Evolutionary conservation across 1,140 invertebrate genomes (phyloP), one percentile per base, ranked within the genome.

Genomic region (Eupristina koningsbergeri): DNA sequence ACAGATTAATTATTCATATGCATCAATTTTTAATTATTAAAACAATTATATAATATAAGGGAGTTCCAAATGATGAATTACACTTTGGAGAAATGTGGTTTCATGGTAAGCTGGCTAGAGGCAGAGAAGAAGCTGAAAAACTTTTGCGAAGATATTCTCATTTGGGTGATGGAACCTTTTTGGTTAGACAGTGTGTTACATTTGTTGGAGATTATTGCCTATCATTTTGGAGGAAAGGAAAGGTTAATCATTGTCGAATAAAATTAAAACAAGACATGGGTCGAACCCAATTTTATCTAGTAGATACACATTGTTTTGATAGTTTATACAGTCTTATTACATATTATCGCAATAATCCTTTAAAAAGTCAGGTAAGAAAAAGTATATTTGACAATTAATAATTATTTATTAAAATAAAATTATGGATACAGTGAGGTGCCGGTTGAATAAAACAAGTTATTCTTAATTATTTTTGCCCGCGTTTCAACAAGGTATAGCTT

Each of bases 11-110:
- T 45, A 45, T 45, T 45, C 41, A 45, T 45, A 45, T 45, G 11
- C 5, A 11, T 45, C 6, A 45, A 45, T 45, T 11, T 45, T 15
- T 50, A 58, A 58, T 26, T 50, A 50, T 75, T 75, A 50, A 45
- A 73, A 45, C 3, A 45, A 73, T 73, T 45, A 17, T 41, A 9
- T 83, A 61, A 74, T 86, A 78, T 47, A 84, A 93, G 92, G 92
- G 92, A 36, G 86, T 91, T 69, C 90, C 90, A 36, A 93, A 91
- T 69, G 89, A 98, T 90, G 98, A 99, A 89, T 91, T 99, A 74
- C 98, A 99, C 93, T 98, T 97, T 90, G 96, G 96, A 84, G 98
- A 99, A 92, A 96, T 96, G 89, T 99, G 98, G 98, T 99, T 98
- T 89, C 98, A 99, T 90, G 97, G 97, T 0, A 96, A 96, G 90